Evolutionary conservation across 2,797 vertebrate species (phyloP).

Genomic region (Lates japonicus): DNA sequence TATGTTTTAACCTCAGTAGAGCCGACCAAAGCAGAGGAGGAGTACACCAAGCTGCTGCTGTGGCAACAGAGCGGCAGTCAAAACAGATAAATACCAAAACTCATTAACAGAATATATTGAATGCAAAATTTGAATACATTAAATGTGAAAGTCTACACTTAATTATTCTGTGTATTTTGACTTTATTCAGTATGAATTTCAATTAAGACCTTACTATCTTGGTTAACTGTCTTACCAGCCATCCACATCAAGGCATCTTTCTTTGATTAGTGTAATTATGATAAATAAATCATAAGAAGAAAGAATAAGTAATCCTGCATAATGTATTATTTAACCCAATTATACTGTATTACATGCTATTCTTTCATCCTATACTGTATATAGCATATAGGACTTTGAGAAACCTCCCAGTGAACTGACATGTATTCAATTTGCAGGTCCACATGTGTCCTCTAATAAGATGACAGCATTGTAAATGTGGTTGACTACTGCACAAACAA

Average conservation of each 20-base stretch:
- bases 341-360: not conserved
- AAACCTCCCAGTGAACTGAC: constrained; percentile 27
- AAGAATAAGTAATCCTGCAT: not conserved
- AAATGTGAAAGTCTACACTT: not conserved
- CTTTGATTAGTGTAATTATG: not conserved
- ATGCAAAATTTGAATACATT: not conserved
- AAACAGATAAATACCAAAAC: constrained; percentile 9
- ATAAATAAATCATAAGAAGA: not conserved
- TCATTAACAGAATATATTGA: constrained; percentile 1
- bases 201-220: not conserved
- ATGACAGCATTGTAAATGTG: constrained; percentile 14
- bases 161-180: not conserved
- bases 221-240: not conserved
- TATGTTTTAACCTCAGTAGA: constrained; percentile 21
- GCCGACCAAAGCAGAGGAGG: not conserved
- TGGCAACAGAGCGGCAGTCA: constrained; percentile 16
- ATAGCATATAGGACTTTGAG: not conserved
- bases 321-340: not conserved
- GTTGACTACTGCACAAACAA: constrained; percentile 28
- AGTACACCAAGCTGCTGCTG: constrained; percentile 4
- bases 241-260: not conserved
- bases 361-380: not conserved
- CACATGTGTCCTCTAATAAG: constrained; percentile 2
- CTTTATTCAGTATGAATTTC: not conserved
- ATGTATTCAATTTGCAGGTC: constrained; percentile 33